Evolutionary conservation across 2,797 vertebrate species (phyloP).

Genomic region (Syncerus caffer): DNA sequence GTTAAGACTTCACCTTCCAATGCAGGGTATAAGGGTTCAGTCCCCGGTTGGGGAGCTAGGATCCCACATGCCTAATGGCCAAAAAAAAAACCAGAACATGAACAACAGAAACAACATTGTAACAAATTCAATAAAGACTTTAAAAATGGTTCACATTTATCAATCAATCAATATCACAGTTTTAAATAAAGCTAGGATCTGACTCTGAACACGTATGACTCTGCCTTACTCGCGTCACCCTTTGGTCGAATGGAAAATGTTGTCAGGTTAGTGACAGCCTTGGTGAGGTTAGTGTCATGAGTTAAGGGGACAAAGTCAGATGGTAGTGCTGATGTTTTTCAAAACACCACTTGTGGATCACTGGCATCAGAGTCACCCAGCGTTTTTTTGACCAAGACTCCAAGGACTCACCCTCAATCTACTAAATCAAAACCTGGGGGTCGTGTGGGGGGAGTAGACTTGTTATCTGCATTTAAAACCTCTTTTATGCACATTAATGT

Average conservation of each 20-base stretch:
- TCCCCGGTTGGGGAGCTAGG: rapidly evolving
- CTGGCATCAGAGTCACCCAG: background rate
- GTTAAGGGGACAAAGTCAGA: background rate
- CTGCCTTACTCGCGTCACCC: background rate
- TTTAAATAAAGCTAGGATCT: background rate
- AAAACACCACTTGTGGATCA: background rate
- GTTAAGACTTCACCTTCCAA: background rate
- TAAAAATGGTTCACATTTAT: background rate
- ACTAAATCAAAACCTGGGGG: background rate
- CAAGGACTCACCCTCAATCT: background rate
- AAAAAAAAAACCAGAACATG: background rate
- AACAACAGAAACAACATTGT: background rate
- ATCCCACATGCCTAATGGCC: background rate
- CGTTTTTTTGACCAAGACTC: background rate
- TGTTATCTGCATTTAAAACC: background rate
- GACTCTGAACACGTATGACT: background rate
- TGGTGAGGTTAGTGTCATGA: background rate
- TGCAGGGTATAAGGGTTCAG: background rate
- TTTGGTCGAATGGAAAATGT: background rate
- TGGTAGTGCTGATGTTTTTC: background rate
- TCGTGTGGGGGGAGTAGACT: background rate
- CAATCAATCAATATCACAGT: background rate
- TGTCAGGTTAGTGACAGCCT: background rate
- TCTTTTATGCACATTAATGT: background rate
- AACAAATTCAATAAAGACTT: background rate